Evolutionary conservation across 2,797 vertebrate genomes (phyloP), one percentile per base, ranked within the genome.

Genomic region (Heterohyrax brucei): DNA sequence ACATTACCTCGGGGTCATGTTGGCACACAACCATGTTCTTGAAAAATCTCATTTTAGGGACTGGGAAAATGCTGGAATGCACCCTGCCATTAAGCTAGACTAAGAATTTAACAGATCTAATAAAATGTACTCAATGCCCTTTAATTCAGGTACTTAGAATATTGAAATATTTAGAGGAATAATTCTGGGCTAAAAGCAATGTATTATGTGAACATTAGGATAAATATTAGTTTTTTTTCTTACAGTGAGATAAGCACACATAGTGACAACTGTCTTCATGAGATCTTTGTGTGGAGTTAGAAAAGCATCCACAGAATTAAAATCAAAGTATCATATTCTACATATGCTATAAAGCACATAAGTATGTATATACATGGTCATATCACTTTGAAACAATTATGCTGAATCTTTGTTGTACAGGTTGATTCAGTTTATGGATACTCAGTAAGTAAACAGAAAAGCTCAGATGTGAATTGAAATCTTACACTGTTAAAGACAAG

Each of bases 41-140:
- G 48, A 92, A 93, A 93, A 66, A 70, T 76, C 33, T 94, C 14
- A 16, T 64, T 94, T 95, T 89, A 92, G 18, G 46, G 92, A 82
- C 1, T 24, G 56, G 48, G 1, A 66, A 5, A 1, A 70, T 1
- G 4, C 28, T 13, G 48, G 46, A 70, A 4, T 39, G 2, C 61
- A 4, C 13, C 3, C 22, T 0, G 21, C 8, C 12, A 64, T 16
- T 19, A 30, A 87, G 13, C 18, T 56, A 48, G 87, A 46, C 16
- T 78, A 14, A 76, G 92, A 70, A 59, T 0, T 68, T 10, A 79
- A 24, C 26, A 5, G 70, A 83, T 46, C 6, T 30, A 19, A 46
- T 77, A 22, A 70, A 12, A 33, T 68, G 10, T 18, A 56, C 7
- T 88, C 1, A 46, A 76, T 75, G 80, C 61, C 0, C 87, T 75